Conservation (phyloP, 1,140 invertebrate species). For the Apis florea region DNA sequence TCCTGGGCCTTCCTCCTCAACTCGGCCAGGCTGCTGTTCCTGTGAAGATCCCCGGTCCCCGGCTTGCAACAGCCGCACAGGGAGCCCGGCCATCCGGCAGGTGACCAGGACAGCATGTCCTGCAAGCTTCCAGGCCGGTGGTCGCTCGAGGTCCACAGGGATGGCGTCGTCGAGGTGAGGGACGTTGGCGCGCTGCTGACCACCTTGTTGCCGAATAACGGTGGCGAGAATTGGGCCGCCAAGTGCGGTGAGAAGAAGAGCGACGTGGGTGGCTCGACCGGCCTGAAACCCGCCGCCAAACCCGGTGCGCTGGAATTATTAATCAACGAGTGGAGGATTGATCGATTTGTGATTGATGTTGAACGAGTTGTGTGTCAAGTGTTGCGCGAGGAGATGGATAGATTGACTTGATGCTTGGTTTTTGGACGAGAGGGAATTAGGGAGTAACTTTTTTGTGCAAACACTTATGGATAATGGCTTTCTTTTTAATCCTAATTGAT, state of each 20-base stretch:
- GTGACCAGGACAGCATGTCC: constrained; percentile 77
- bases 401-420: neutral
- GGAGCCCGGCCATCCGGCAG: constrained; percentile 74
- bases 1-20: constrained; percentile 93
- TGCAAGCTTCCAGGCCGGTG: constrained; percentile 73
- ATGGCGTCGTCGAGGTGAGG: constrained; percentile 72
- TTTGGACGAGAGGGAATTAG: too few species aligned
- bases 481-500: too few species aligned
- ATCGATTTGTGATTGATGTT: neutral
- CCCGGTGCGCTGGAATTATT: constrained; percentile 80
- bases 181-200: constrained; percentile 73
- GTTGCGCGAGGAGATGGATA: too few species aligned
- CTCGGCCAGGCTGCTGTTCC: constrained; percentile 91
- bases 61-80: constrained; percentile 76
- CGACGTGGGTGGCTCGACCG: constrained; percentile 81
- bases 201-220: constrained; percentile 84
- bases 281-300: constrained; percentile 84
- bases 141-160: constrained; percentile 74
- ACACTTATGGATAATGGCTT: too few species aligned
- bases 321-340: neutral
- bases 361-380: neutral
- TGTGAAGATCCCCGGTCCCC: constrained; percentile 80
- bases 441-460: too few species aligned
- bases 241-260: constrained; percentile 91
- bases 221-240: constrained; percentile 88